A percentile compares a stretch with the other conserved stretches of the same genome.
Conservation (phyloP, 2,888 invertebrate species). For the Harmothoe impar region DNA sequence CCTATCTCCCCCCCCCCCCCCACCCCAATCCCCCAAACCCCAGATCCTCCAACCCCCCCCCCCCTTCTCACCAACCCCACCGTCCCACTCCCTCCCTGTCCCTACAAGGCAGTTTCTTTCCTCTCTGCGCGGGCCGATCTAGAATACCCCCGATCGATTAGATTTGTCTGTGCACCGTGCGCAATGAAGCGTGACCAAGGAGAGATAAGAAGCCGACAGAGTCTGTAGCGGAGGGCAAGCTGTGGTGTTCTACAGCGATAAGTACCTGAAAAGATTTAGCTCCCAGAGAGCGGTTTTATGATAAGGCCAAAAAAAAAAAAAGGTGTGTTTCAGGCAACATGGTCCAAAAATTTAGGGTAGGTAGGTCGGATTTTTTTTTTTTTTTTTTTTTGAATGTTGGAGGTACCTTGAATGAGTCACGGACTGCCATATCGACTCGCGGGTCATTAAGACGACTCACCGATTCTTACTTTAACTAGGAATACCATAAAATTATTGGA, state of each 20-base stretch:
- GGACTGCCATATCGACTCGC: too few species aligned
- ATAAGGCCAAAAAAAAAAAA: too few species aligned
- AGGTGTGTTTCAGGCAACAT: too few species aligned
- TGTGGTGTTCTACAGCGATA: slow-evolving; percentile 40
- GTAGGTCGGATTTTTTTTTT: too few species aligned
- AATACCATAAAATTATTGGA: too few species aligned
- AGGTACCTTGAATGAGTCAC: too few species aligned
- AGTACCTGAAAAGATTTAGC: background rate
- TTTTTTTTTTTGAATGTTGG: too few species aligned
- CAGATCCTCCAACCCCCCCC: background rate
- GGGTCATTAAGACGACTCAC: too few species aligned
- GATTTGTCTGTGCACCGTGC: slow-evolving; percentile 27
- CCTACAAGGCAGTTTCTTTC: background rate
- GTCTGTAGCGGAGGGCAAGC: slow-evolving; percentile 8
- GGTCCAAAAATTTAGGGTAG: too few species aligned
- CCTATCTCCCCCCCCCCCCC: background rate
- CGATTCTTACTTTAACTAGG: too few species aligned
- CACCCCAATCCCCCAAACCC: background rate
- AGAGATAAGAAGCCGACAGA: slow-evolving; percentile 48
- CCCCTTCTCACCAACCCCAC: background rate
- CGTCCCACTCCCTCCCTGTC: background rate
- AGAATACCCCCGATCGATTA: slow-evolving; percentile 29
- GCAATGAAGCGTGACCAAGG: slow-evolving; percentile 24
- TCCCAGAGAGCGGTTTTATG: background rate
- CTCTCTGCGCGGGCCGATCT: background rate